phyloP scores from a whole-genome alignment of 2,113 vertebrate species.

The Oceanites oceanicus region DNA sequence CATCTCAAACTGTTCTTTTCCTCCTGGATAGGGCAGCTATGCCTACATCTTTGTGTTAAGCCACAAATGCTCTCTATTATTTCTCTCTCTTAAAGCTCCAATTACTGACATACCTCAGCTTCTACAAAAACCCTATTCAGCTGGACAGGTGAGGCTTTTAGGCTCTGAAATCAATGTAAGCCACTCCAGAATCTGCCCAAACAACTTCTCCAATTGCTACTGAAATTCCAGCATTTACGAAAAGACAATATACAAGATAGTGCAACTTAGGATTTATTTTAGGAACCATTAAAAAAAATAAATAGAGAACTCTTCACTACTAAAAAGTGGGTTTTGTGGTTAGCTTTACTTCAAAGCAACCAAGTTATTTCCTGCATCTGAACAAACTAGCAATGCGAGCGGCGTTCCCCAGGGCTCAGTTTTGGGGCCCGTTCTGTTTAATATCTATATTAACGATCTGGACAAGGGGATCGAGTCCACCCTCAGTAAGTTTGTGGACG shows the following conservation, averaged over 20 bases:
- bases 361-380: not conserved
- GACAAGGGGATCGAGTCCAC: no score
- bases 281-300: not conserved
- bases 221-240: not conserved
- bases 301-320: not conserved
- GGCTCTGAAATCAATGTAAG: not conserved
- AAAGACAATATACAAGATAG: not conserved
- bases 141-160: not conserved
- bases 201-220: not conserved
- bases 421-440: no score
- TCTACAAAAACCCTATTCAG: not conserved
- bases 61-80: not conserved
- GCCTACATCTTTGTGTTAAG: not conserved
- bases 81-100: not conserved
- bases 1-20: not conserved
- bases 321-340: not conserved
- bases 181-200: not conserved
- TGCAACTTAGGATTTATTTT: not conserved
- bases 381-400: not conserved
- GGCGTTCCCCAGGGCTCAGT: no score
- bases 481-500: no score
- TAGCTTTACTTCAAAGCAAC: conserved; percentile 23
- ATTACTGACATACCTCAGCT: not conserved
- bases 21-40: not conserved
- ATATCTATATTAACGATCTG: no score